Conservation (phyloP, 30 jellyfish, hydroid and myxozoan genomes). For the Rhopilema esculentum region DNA sequence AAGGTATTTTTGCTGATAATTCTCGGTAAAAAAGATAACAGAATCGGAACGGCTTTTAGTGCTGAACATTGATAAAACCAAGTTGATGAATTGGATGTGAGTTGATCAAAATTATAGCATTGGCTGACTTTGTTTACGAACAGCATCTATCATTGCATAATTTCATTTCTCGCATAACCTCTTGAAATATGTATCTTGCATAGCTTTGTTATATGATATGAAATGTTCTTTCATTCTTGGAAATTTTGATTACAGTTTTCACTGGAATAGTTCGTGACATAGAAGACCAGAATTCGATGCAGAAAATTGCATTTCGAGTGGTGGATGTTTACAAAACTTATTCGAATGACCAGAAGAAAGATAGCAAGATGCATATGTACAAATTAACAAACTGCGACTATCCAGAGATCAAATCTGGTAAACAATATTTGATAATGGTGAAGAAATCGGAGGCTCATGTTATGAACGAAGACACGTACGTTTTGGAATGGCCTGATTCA, state of each 20-base stretch:
- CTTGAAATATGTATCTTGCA: no score
- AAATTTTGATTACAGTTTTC: constrained; percentile 29
- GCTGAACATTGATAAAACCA: no score
- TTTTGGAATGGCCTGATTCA: constrained; percentile 15
- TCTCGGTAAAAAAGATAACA: no score
- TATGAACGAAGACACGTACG: constrained; percentile 14
- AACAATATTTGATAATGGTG: constrained; percentile 32
- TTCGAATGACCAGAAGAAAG: background rate
- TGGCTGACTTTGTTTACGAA: no score
- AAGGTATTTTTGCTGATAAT: no score
- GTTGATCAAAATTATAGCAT: no score
- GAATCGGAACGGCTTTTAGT: no score
- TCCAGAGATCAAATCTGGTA: constrained; percentile 21
- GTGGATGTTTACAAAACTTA: constrained; percentile 37
- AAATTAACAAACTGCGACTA: constrained; percentile 18
- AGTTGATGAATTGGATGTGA: no score
- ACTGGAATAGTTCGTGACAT: constrained; percentile 32
- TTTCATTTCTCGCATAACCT: no score
- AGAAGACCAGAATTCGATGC: constrained; percentile 17
- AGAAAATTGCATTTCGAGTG: constrained; percentile 28
- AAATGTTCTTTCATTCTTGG: no score
- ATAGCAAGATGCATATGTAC: constrained; percentile 27
- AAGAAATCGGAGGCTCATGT: constrained; percentile 3
- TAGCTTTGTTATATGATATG: no score
- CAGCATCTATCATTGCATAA: no score